These are phyloP conservation scores for Rhopalosiphum maidis DNA, from an alignment of 1,140 invertebrate genomes.

Conservation along the genomic window DNA sequence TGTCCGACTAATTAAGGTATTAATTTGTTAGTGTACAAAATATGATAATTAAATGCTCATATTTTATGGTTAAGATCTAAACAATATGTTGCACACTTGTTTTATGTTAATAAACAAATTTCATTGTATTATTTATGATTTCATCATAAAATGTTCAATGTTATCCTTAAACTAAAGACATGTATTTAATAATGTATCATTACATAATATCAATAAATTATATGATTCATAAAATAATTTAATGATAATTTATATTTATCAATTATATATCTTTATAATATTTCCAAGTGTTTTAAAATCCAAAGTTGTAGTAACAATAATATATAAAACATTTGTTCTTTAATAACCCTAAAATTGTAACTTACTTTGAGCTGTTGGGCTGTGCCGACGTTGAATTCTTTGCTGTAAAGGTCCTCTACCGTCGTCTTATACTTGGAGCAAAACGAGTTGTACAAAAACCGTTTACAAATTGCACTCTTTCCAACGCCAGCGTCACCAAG, in stretches of 20 bases:
- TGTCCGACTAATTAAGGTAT: neutral
- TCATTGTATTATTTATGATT: too few species aligned
- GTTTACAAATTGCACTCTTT: constrained; percentile 85
- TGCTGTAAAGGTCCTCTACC: constrained; percentile 87
- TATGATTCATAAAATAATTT: neutral
- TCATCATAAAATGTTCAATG: neutral
- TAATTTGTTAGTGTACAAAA: neutral
- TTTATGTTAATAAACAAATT: neutral
- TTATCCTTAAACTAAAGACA: neutral
- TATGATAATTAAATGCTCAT: neutral
- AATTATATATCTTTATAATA: too few species aligned
- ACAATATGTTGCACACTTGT: neutral
- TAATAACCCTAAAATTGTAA: constrained; percentile 22
- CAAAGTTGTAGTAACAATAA: neutral
- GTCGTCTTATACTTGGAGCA: constrained; percentile 85
- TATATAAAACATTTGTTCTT: neutral
- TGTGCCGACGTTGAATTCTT: constrained; percentile 81
- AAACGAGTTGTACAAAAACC: constrained; percentile 86
- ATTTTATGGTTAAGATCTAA: neutral
- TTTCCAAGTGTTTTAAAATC: neutral
- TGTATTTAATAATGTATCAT: neutral
- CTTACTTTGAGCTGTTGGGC: constrained; percentile 75
- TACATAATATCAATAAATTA: neutral
- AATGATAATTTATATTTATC: neutral
- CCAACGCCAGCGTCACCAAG: constrained; percentile 84